phyloP scores from a whole-genome alignment of 2,888 invertebrate species.

The Tethea ocularis region DNA sequence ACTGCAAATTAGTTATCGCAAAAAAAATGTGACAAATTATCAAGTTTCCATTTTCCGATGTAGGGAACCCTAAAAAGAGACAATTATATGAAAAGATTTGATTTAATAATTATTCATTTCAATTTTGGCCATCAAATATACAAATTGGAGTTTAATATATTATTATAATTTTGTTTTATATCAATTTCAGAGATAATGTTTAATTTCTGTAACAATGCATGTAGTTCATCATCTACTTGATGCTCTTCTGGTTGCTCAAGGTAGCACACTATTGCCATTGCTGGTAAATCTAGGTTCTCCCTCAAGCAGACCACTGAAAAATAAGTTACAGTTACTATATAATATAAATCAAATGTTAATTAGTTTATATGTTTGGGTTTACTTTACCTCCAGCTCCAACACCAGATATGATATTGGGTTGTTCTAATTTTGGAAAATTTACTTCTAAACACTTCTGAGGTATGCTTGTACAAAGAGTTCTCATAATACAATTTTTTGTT shows the following conservation, averaged over 20 bases:
- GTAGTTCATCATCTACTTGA: conserved; percentile 56
- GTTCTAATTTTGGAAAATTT: conserved; percentile 64
- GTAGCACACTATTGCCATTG: conserved; percentile 62
- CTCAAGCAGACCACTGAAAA: conserved; percentile 67
- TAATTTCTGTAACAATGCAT: conserved; percentile 55
- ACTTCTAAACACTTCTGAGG: conserved; percentile 30
- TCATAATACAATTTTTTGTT: conserved; percentile 52
- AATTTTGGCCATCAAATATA: conserved; percentile 55
- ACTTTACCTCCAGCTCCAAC: conserved; percentile 74
- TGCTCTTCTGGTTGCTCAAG: conserved; percentile 65
- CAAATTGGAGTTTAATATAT: conserved; percentile 64
- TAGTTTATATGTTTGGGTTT: background rate
- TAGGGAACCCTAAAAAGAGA: too few relatives aligned
- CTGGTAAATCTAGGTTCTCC: conserved; percentile 59
- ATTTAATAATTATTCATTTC: background rate
- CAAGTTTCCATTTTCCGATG: too few relatives aligned
- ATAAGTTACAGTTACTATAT: conserved; percentile 16
- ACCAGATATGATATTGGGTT: conserved; percentile 77
- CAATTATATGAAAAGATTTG: too few relatives aligned
- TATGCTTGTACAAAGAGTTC: conserved; percentile 52
- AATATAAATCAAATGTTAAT: background rate
- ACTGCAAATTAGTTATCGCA: too few relatives aligned
- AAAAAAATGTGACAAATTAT: too few relatives aligned
- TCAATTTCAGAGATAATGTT: conserved; percentile 47
- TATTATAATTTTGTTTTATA: conserved; percentile 38